Evolutionary conservation across 1,140 invertebrate species (phyloP).

Genomic region (Zaprionus capensis): DNA sequence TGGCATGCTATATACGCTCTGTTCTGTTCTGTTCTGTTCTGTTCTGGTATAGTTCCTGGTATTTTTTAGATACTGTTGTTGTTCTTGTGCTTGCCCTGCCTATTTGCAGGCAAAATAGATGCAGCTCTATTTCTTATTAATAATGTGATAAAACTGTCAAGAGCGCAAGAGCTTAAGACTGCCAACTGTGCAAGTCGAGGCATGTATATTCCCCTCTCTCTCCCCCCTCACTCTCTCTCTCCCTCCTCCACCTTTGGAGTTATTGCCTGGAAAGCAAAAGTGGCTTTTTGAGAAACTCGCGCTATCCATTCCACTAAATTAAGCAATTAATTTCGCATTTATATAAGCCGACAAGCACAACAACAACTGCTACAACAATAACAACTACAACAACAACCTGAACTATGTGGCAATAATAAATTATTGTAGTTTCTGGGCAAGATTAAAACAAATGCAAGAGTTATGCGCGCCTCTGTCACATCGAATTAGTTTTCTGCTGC

Average conservation of each 20-base stretch:
- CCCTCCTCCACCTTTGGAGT: slow-evolving; percentile 27
- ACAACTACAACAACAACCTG: slow-evolving; percentile 28
- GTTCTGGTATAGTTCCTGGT: slow-evolving; percentile 63
- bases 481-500: slow-evolving; percentile 57
- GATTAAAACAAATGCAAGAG: slow-evolving; percentile 64
- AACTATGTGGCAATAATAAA: slow-evolving; percentile 63
- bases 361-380: slow-evolving; percentile 45
- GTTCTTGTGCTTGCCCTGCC: slow-evolving; percentile 18
- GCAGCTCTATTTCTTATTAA: slow-evolving; percentile 79
- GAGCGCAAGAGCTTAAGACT: slow-evolving; percentile 42
- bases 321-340: slow-evolving; percentile 81
- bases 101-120: slow-evolving; percentile 24
- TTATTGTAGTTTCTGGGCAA: slow-evolving; percentile 56
- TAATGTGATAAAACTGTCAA: slow-evolving; percentile 80
- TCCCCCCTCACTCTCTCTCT: not conserved
- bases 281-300: slow-evolving; percentile 56
- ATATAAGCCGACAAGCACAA: slow-evolving; percentile 77
- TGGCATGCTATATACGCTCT: not conserved
- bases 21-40: not conserved
- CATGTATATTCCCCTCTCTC: not conserved
- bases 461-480: slow-evolving; percentile 68
- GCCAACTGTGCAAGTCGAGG: slow-evolving; percentile 45
- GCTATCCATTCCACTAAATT: slow-evolving; percentile 81
- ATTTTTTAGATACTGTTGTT: slow-evolving; percentile 40
- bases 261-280: slow-evolving; percentile 49